Base-by-base conservation (phyloP, 1,140 invertebrate genomes). In the Leptopilina clavipes region DNA sequence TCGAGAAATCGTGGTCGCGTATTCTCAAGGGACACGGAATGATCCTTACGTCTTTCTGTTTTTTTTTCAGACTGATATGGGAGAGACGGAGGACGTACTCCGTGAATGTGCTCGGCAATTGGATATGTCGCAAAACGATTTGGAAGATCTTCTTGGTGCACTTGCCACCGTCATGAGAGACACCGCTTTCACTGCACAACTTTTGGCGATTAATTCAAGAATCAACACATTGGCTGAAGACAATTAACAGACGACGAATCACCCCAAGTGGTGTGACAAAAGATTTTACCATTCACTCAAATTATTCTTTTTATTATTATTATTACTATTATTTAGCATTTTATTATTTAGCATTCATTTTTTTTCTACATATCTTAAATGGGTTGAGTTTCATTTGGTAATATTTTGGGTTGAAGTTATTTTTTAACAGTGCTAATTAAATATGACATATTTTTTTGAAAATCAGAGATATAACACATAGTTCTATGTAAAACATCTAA, bases 161-260 rank as follows among this genome's bases (percentile, higher is more conserved):
- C 89, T 96, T 22, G 93, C 94, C 19, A 92, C 90, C 73, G 92
- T 96, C 78, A 92, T 96, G 84, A 91, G 91, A n/a, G 95, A 97
- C 83, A 91, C 93, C 65, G 92, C 92, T 70, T 97, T 95, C 83
- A 91, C 95, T 81, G 88, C 88, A 5, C 94, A 96, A 89, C 87
- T 95, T 25, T 89, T 95, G 79, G 91, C 92, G 22, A 93, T 96
- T 74, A 96, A 97, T 86, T 87, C 93, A 74, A 92, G 92, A 81
- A 94, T 97, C 80, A 93, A 94, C 75, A 91, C 92, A 77, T 92
- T 96, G 83, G 94, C 95, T 73, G 94, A 94, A 81, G 94, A 94
- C 76, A 94, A 95, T 90, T 95, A 94, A 90, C 85, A 87, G 76
- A 85, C 78, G 71, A 81, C 75, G 79, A 81, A 72, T 77, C 83